Evolutionary conservation across 2,797 vertebrate genomes (phyloP).

Genomic region (Cossypha polioptera): DNA sequence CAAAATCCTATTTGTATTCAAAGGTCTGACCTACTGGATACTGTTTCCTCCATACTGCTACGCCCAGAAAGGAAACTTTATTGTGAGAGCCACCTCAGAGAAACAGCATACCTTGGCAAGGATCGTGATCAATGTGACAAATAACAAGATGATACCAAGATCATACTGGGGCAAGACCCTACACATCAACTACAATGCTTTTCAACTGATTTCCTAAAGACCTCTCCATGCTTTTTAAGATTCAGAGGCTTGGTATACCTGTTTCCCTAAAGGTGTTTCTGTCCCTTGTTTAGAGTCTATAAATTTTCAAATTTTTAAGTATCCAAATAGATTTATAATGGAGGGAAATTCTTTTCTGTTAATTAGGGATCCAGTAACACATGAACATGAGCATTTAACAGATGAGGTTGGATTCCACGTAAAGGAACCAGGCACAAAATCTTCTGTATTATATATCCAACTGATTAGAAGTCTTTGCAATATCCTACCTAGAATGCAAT

Average conservation of each 20-base stretch:
- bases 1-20: neutral
- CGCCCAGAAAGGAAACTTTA: neutral
- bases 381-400: neutral
- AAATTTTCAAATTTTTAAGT: neutral
- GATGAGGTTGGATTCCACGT: neutral
- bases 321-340: neutral
- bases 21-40: neutral
- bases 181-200: neutral
- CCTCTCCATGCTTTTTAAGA: fast-evolving
- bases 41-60: neutral
- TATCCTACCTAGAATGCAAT: neutral
- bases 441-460: neutral
- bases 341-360: neutral
- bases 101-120: neutral
- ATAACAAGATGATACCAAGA: neutral
- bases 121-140: neutral
- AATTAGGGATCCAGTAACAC: neutral
- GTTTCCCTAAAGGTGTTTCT: neutral
- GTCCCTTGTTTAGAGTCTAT: neutral
- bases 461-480: neutral
- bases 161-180: too few species aligned
- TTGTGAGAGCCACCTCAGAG: neutral
- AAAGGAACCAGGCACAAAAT: neutral
- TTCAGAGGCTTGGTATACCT: neutral
- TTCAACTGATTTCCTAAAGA: neutral